Evolutionary conservation across 2,113 vertebrate species (phyloP), one percentile per base, ranked within the genome.

Genomic region (Talpa occidentalis): DNA sequence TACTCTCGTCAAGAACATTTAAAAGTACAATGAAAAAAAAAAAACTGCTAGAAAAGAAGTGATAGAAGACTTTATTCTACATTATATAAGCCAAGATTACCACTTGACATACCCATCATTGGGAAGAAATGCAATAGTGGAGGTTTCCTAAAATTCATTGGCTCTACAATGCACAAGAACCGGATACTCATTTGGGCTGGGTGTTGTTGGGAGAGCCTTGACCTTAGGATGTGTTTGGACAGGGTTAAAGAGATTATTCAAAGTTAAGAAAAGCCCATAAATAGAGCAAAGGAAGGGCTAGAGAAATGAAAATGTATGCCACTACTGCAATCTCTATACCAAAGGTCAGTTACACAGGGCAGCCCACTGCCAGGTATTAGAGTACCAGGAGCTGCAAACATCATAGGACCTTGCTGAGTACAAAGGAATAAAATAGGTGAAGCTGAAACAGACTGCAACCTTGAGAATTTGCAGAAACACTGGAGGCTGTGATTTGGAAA

Each of bases 1-100:
- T 80, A 92, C 12, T 84, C 52, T 32, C 5, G 35, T 80, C 44
- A 72, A 66, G 42, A 91, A 88, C 72, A 85, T 73, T 90, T 35
- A 66, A 35, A 89, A 91, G 66, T 60, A 22, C 6, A 93, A 72
- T 14, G 17, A 66, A 62, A 78, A 64, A 76, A 76, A 28, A 69
- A 52, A 66, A 77, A 22, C 3, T 35, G 66, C 69, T 8, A 73
- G 77, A 66, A 74, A 78, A 85, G 32, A 81, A 67, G 32, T 66
- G 72, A 73, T 5, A 26, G 72, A 59, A 91, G 47, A 69, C 40
- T 84, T 10, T 32, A 47, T 30, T 76, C 42, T 56, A 84, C 10
- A 49, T 12, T 56, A 26, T 15, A 76, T 59, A 56, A 47, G 49
- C 10, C 54, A 78, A 15, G 44, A 85, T 67, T n/a, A 26, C 28